Percentiles rank a stretch among this genome's conserved stretches.
phyloP scores from a whole-genome alignment of 2,797 vertebrate genomes.

The Paguma larvata region DNA sequence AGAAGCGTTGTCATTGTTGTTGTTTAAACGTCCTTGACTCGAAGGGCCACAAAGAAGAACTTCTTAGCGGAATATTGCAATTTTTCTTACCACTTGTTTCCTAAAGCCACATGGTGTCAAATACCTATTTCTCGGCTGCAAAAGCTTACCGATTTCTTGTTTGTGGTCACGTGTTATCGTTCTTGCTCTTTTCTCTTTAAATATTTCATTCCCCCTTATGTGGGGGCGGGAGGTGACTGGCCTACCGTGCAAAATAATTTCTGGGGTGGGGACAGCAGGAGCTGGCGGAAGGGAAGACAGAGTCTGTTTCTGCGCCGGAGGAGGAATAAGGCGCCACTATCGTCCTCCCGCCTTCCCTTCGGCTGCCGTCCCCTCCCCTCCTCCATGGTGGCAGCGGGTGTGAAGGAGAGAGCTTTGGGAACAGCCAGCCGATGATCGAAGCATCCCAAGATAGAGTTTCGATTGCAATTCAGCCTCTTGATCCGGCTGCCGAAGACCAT shows the following conservation, averaged over 20 bases:
- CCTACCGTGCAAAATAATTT: rapidly evolving
- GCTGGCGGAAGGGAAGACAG: not conserved
- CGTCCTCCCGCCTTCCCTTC: not conserved
- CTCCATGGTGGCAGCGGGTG: not conserved
- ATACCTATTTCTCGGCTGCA: no score
- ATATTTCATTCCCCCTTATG: not conserved
- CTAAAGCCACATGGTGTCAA: rapidly evolving
- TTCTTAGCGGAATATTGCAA: not conserved
- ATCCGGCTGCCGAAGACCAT: not conserved
- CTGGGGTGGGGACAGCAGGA: not conserved
- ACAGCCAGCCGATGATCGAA: rapidly evolving
- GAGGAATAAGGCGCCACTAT: not conserved
- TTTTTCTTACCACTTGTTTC: rapidly evolving
- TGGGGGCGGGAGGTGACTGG: not conserved
- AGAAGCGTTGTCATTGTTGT: not conserved
- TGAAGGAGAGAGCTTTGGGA: not conserved
- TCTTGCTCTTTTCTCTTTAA: not conserved
- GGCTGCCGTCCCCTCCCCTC: not conserved
- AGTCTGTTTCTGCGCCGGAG: not conserved
- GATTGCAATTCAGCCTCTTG: not conserved
- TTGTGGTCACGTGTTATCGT: rapidly evolving
- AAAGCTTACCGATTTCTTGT: not conserved
- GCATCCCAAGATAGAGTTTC: no score
- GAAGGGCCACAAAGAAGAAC: not conserved
- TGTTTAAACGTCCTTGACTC: not conserved